phyloP scores from a whole-genome alignment of 23 tunicate species.

The Ciona savignyi region DNA sequence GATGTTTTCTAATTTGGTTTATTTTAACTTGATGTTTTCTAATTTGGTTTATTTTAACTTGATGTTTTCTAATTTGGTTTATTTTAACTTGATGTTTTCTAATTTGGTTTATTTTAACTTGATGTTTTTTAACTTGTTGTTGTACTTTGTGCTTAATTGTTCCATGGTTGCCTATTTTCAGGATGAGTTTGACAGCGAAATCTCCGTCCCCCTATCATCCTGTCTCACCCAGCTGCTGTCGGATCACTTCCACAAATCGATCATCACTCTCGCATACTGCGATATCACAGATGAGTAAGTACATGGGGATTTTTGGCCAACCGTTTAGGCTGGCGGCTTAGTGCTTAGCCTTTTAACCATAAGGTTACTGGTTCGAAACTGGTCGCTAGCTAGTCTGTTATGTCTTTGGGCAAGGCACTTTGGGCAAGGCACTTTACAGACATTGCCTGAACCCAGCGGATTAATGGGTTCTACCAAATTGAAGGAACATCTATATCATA shows the following conservation, averaged over 20 bases:
- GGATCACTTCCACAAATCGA: conserved; percentile 45
- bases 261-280: conserved; percentile 25
- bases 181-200: conserved; percentile 81
- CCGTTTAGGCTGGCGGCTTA: no score
- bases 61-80: not conserved
- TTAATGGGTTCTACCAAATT: no score
- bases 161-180: conserved; percentile 3
- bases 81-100: not conserved
- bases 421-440: no score
- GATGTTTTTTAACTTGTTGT: not conserved
- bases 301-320: not conserved
- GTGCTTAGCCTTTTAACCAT: no score
- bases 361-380: no score
- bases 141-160: not conserved
- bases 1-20: no score
- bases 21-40: no score
- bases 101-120: not conserved
- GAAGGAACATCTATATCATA: no score
- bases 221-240: conserved; percentile 54
- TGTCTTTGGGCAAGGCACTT: no score
- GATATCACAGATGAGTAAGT: conserved; percentile 64
- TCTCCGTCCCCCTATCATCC: conserved; percentile 60
- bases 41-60: not conserved
- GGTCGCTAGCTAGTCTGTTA: no score
- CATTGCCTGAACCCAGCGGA: no score